phyloP scores from a whole-genome alignment of 2,888 invertebrate genomes.

The Cheilosia pagana region DNA sequence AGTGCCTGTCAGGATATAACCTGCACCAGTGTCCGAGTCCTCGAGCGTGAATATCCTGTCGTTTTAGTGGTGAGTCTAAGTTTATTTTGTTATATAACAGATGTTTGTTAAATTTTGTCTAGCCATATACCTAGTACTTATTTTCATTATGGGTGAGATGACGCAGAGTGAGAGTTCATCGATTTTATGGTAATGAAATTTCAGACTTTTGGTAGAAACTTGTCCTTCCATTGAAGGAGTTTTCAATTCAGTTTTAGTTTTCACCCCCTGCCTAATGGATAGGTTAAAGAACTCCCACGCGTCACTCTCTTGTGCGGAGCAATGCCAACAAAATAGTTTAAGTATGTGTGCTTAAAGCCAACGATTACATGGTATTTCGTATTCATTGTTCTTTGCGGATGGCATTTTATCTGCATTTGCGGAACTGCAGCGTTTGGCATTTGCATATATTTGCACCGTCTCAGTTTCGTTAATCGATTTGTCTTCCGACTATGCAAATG shows the following conservation, averaged over 20 bases:
- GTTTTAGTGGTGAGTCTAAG: conserved; percentile 41
- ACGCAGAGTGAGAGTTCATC: not conserved
- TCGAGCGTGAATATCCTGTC: conserved; percentile 32
- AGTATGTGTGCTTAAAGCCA: not conserved
- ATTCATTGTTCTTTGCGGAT: conserved; percentile 10
- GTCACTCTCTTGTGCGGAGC: not conserved
- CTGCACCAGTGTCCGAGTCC: conserved; percentile 14
- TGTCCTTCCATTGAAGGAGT: not conserved
- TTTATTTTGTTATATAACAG: conserved; percentile 28
- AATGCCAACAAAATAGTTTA: conserved; percentile 10
- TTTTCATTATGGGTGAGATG: not conserved
- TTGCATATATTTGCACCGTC: conserved; percentile 35
- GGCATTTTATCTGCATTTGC: conserved; percentile 2
- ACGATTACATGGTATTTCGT: conserved; percentile 15
- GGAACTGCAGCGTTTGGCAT: conserved; percentile 16
- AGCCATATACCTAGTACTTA: not conserved
- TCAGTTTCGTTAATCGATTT: conserved; percentile 36
- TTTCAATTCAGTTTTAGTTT: not conserved
- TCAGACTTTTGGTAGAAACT: not conserved
- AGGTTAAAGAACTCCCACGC: conserved; percentile 45
- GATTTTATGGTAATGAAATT: conserved; percentile 26
- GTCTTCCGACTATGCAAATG: conserved; percentile 2
- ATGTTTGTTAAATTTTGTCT: conserved; percentile 15
- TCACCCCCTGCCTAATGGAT: conserved; percentile 4
- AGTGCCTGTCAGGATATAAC: conserved; percentile 33